Evolutionary conservation across 2,888 invertebrate species (phyloP), one percentile per base, ranked within the genome.

Genomic region (Zaprionus bogoriensis): DNA sequence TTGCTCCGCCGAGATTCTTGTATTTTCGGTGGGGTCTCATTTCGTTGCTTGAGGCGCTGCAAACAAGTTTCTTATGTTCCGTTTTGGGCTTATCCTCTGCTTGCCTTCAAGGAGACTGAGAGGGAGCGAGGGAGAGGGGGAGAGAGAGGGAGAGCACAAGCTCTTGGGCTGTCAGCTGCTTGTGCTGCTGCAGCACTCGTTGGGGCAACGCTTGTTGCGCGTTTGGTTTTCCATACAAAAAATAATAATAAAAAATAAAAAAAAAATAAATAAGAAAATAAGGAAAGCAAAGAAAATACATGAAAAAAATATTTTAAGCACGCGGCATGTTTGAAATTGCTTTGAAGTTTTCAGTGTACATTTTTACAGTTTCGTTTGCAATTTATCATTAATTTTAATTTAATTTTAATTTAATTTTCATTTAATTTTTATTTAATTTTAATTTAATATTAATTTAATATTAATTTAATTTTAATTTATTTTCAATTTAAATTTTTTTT

Each of bases 11-110:
- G 65, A 28, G 42, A 58, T 42, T 73, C 52, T 69, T 58, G 50
- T 55, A 45, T 27, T 46, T 67, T 65, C 55, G 62, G 76, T 66
- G 27, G 44, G 52, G 51, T 52, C 41, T 75, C 30, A 10, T 60
- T 69, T 82, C 65, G 53, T 7, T 58, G 80, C 86, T 67, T 39
- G 59, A 42, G 67, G 83, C 83, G 38, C 55, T 59, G 68, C 84
- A 87, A 81, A 77, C 80, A 77, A 83, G 86, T 85, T 86, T 85
- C 64, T 85, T 70, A 55, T 76, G 83, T 74, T 82, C 67, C 76
- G 73, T 58, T 67, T 60, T 71, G 48, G 46, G 54, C 64, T 68
- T 64, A 68, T 38, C 69, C 64, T 46, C 58, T 38, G 47, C 51
- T 30, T 50, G 41, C 28, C 47, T 27, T 42, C 51, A 52, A 23